phyloP scores from a whole-genome alignment of 2,113 vertebrate genomes.

The Tragelaphus imberbis region DNA sequence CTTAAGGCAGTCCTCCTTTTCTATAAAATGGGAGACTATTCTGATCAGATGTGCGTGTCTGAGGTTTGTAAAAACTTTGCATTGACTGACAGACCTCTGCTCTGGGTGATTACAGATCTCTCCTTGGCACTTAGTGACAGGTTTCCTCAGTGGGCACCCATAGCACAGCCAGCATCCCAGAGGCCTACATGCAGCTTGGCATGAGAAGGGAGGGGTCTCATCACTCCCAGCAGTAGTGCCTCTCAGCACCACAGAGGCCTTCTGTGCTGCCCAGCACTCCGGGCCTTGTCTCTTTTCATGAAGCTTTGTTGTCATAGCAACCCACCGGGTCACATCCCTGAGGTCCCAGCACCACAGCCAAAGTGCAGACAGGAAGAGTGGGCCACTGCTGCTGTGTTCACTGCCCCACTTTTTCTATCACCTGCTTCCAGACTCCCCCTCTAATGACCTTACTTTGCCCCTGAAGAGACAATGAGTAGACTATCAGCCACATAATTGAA shows the following conservation, averaged over 20 bases:
- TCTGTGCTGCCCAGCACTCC: neutral
- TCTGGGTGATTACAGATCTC: neutral
- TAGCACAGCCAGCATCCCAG: neutral
- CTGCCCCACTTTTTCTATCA: neutral
- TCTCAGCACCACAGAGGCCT: neutral
- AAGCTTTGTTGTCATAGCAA: constrained; percentile 68
- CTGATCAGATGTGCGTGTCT: neutral
- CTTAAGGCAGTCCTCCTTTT: neutral
- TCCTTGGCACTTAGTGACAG: neutral
- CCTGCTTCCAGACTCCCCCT: neutral
- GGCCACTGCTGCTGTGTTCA: neutral
- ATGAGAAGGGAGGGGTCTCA: neutral
- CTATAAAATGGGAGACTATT: neutral
- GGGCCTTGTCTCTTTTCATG: constrained; percentile 30
- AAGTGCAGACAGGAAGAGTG: constrained; percentile 22
- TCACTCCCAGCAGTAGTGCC: neutral
- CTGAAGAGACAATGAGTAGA: neutral
- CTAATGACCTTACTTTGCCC: neutral
- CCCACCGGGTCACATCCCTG: constrained; percentile 46
- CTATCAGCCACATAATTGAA: neutral
- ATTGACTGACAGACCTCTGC: neutral
- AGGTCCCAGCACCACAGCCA: constrained; percentile 39
- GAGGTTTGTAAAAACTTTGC: neutral
- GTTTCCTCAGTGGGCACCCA: neutral
- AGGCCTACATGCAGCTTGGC: neutral